A percentile compares a stretch with the other conserved stretches of the same genome.
These are phyloP conservation scores for Campoletis sonorensis DNA, from an alignment of 1,140 invertebrate species.

Conservation along the genomic window DNA sequence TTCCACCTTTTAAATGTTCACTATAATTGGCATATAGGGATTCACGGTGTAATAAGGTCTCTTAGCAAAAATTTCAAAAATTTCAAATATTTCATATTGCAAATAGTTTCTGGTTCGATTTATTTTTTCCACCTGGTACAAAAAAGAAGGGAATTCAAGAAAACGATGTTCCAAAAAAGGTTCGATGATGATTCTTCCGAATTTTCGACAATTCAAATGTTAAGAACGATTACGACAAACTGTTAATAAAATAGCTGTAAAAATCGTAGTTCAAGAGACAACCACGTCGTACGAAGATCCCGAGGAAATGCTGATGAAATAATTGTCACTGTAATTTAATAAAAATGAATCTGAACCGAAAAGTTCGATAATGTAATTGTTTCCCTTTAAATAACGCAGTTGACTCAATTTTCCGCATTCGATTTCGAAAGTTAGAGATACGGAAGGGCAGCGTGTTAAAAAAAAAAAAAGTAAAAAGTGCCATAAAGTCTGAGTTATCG, in stretches of 20 bases:
- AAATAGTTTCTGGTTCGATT: too few relatives aligned
- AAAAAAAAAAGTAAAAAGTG: neutral
- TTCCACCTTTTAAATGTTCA: conserved; percentile 26
- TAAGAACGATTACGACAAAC: too few relatives aligned
- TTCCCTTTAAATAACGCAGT: neutral
- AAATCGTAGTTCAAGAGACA: too few relatives aligned
- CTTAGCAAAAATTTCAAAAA: neutral
- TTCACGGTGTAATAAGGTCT: neutral
- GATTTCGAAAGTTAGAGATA: conserved; percentile 15
- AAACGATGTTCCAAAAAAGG: too few relatives aligned
- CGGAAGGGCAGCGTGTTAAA: neutral
- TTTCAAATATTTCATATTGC: neutral
- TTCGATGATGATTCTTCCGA: too few relatives aligned
- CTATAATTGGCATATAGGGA: conserved; percentile 10
- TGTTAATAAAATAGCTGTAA: too few relatives aligned
- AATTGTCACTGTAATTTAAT: too few relatives aligned
- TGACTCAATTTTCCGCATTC: neutral
- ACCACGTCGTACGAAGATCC: too few relatives aligned
- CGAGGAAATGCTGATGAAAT: too few relatives aligned
- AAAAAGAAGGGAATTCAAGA: too few relatives aligned
- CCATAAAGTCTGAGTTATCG: conserved; percentile 7
- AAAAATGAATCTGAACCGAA: too few relatives aligned
- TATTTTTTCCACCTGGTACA: too few relatives aligned
- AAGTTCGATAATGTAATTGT: neutral
- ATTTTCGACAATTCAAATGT: neutral